Conservation (phyloP, 92 coral and sea anemone genomes). For the Nematostella vectensis region DNA sequence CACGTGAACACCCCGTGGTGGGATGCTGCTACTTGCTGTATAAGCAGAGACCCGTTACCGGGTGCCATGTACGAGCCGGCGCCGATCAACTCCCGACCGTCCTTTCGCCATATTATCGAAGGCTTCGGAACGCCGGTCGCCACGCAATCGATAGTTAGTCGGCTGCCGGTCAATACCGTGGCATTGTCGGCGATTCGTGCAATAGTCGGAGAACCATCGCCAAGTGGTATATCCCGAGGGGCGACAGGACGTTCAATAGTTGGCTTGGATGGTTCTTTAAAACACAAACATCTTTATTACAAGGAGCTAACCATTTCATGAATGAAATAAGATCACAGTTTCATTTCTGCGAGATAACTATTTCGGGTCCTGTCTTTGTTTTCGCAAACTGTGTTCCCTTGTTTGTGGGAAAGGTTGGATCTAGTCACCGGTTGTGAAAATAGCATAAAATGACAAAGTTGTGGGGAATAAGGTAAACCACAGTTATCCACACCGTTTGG, state of each 20-base stretch:
- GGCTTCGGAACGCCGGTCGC: constrained; percentile 65
- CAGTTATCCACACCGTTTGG: no score
- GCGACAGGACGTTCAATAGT: constrained; percentile 10
- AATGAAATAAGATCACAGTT: no score
- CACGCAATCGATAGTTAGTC: constrained; percentile 44
- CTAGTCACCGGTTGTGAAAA: no score
- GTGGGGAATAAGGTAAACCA: no score
- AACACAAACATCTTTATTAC: no score
- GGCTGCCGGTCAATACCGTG: constrained; percentile 32
- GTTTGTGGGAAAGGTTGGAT: no score
- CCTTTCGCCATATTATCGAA: constrained; percentile 44
- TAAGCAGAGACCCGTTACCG: constrained; percentile 30
- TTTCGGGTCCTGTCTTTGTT: no score
- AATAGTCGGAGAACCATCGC: constrained; percentile 25
- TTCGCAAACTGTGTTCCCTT: no score
- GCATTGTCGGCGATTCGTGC: constrained; percentile 51
- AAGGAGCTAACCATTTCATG: no score
- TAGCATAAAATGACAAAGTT: no score
- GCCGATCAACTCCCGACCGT: constrained; percentile 13
- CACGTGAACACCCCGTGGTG: constrained; percentile 60
- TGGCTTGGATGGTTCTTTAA: constrained; percentile 34
- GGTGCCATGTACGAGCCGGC: constrained; percentile 17
- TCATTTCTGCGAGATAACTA: no score
- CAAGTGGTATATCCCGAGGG: constrained; percentile 30
- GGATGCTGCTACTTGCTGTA: constrained; percentile 29